Conservation (phyloP, 2,888 invertebrate species). For the Bombylius major region DNA sequence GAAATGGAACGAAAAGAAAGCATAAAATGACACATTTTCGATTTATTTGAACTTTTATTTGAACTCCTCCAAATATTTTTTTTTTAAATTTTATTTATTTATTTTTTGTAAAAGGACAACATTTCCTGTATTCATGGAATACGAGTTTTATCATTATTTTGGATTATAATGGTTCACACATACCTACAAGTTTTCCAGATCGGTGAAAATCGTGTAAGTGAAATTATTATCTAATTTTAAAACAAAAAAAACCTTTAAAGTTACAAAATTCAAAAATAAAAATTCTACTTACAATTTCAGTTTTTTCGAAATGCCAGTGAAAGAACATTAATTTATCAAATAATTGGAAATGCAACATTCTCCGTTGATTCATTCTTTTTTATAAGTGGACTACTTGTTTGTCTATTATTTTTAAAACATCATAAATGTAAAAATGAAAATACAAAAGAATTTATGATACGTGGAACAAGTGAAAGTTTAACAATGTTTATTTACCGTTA, state of each 20-base stretch:
- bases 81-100: background rate
- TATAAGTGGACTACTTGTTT: constrained; percentile 68
- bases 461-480: constrained; percentile 21
- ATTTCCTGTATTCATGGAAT: constrained; percentile 67
- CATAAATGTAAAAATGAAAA: constrained; percentile 3
- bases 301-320: constrained; percentile 59
- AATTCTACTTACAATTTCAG: constrained; percentile 31
- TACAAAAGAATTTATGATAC: constrained; percentile 19
- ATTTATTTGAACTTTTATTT: no score
- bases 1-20: no score
- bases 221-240: background rate
- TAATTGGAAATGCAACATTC: constrained; percentile 72
- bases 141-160: constrained; percentile 62
- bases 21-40: no score
- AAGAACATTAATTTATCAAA: constrained; percentile 64
- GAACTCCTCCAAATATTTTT: background rate
- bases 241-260: no score
- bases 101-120: constrained; percentile 40
- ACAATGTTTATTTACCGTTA: constrained; percentile 47
- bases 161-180: constrained; percentile 77
- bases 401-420: constrained; percentile 47
- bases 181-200: constrained; percentile 70
- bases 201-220: constrained; percentile 45
- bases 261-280: no score
- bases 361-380: constrained; percentile 81